Evolutionary conservation across 1,140 invertebrate species (phyloP), one percentile per base, ranked within the genome.

Genomic region (Bombus breviceps): DNA sequence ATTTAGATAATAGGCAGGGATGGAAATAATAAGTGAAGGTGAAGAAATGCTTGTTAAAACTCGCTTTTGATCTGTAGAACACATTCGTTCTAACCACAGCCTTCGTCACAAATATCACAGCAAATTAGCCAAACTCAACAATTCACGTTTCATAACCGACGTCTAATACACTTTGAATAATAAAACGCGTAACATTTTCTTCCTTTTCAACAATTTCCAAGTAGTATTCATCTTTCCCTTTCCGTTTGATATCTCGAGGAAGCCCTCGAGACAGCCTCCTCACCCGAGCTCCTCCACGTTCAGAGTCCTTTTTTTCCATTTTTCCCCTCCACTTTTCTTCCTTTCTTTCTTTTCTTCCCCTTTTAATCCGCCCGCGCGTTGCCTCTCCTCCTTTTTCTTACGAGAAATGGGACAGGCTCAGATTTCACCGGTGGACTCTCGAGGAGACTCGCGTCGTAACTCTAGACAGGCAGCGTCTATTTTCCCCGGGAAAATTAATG

Each of bases 401-500:
- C 74, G 76, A 81, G 88, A 87, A 87, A 82, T 69, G 85, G 81
- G 77, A 89, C 86, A 85, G 81, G 87, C 90, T 94, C 92, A 87
- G 91, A 89, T 93, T 94, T 91, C 92, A 93, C 88, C 91, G 87
- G 83, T 90, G 88, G 89, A 66, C 75, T 86, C 69, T 75, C 78
- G 66, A 79, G 80, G 81, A 37, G 76, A 43, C 83, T 53, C 71
- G 76, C 72, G 71, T 87, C 88, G 93, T 94, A 93, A 93, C 90
- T 89, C 90, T 90, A 93, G 88, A 92, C 92, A 88, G 85, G 73
- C 79, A 47, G 86, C 86, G 79, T 90, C 91, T 88, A 92, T 92
- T 92, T 91, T 92, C 88, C 87, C 88, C 85, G 86, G 86, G 90
- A 91, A 93, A 93, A 93, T 93, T 93, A 93, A 93, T 92, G 92